Evolutionary conservation across 2,888 invertebrate species (phyloP).

Genomic region (Scaptomyza flava): DNA sequence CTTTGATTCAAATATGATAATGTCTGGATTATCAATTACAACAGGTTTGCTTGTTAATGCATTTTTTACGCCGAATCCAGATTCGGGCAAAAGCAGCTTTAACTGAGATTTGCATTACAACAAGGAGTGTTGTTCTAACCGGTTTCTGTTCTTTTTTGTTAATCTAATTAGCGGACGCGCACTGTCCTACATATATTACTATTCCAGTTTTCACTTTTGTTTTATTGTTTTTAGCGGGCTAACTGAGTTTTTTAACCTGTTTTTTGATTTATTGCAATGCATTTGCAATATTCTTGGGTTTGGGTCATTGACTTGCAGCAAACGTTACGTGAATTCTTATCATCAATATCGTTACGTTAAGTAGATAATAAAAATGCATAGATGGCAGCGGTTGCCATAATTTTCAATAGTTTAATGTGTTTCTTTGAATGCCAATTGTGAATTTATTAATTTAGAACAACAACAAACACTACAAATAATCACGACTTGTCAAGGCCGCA

Average conservation of each 20-base stretch:
- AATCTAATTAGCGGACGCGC: conserved; percentile 18
- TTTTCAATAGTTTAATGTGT: conserved; percentile 33
- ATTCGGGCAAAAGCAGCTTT: not conserved
- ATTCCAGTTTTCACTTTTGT: conserved; percentile 28
- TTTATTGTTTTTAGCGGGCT: not conserved
- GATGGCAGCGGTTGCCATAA: conserved; percentile 34
- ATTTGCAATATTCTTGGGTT: conserved; percentile 7
- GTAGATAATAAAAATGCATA: conserved; percentile 56
- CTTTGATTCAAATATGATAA: conserved; percentile 19
- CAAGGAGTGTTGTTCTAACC: not conserved
- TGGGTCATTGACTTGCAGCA: conserved; percentile 44
- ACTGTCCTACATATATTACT: not conserved
- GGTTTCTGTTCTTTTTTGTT: not conserved
- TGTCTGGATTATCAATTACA: conserved; percentile 20
- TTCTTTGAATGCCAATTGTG: conserved; percentile 46
- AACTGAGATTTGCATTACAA: conserved; percentile 9
- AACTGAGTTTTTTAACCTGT: conserved; percentile 24
- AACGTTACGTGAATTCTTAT: not conserved
- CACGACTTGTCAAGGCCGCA: conserved; percentile 40
- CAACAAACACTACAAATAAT: conserved; percentile 23
- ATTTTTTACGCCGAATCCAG: conserved; percentile 8
- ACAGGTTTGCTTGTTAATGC: conserved; percentile 5
- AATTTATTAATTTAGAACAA: conserved; percentile 40
- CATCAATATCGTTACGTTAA: conserved; percentile 18
- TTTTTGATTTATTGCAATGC: not conserved